Percentiles rank a stretch among this genome's conserved stretches.
phyloP scores from a whole-genome alignment of 2,113 vertebrate species.

The Anolis sagrei region DNA sequence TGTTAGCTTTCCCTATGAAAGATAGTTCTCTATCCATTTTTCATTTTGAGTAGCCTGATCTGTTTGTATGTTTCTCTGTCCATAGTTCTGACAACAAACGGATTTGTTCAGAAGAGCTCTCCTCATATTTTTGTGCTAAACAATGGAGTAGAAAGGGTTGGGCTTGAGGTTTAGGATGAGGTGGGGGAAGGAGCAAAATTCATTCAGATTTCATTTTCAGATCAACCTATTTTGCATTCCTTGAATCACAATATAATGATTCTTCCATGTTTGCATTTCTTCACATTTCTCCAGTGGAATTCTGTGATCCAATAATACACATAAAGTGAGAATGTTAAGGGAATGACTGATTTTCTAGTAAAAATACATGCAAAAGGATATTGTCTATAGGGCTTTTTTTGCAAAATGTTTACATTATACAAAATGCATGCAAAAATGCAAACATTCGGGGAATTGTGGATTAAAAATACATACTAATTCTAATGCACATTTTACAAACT shows the following conservation, averaged over 20 bases:
- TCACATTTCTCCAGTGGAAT: neutral
- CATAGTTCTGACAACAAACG: neutral
- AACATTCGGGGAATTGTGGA: neutral
- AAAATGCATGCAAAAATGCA: neutral
- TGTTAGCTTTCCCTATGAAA: constrained; percentile 21
- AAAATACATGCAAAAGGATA: neutral
- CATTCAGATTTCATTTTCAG: neutral
- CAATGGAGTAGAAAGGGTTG: too few species aligned
- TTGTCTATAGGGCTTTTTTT: too few species aligned
- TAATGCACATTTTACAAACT: too few species aligned
- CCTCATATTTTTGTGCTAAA: neutral
- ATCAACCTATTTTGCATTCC: neutral
- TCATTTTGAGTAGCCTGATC: neutral
- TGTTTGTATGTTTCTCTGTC: neutral
- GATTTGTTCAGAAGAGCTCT: neutral
- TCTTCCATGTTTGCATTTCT: neutral
- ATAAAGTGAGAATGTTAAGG: neutral
- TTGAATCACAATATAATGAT: neutral
- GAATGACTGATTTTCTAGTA: neutral
- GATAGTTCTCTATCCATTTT: neutral
- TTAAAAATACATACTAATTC: too few species aligned
- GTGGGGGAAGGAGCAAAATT: too few species aligned
- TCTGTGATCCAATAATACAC: neutral
- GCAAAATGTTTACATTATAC: too few species aligned
- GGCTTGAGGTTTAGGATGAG: neutral